Evolutionary conservation across 2,888 invertebrate species (phyloP).

Genomic region (Molorchus minor): DNA sequence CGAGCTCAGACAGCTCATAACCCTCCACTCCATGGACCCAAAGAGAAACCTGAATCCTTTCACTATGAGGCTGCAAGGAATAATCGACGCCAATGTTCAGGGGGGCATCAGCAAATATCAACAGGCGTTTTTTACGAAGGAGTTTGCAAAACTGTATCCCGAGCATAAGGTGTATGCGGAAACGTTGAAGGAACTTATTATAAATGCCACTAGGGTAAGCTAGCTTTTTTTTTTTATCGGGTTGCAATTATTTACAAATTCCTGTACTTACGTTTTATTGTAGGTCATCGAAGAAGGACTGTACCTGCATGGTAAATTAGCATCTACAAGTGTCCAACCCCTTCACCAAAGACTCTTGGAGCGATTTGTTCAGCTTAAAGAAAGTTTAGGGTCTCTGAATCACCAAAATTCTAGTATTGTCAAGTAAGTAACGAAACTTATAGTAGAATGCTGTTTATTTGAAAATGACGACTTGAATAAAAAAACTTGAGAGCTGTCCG

Average conservation of each 20-base stretch:
- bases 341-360: conserved; percentile 89
- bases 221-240: conserved; percentile 13
- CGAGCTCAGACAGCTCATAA: conserved; percentile 82
- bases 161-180: conserved; percentile 68
- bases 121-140: conserved; percentile 89
- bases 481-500: too few relatives aligned
- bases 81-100: conserved; percentile 96
- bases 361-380: conserved; percentile 84
- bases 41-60: conserved; percentile 89
- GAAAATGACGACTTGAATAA: too few relatives aligned
- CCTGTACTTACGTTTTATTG: conserved; percentile 27
- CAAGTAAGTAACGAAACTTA: conserved; percentile 67
- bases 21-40: conserved; percentile 82
- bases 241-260: neutral
- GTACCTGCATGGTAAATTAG: conserved; percentile 83
- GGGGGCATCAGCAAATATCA: conserved; percentile 95
- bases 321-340: conserved; percentile 89
- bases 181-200: conserved; percentile 72
- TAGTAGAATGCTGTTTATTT: too few relatives aligned
- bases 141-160: conserved; percentile 73
- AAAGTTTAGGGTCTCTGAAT: conserved; percentile 76
- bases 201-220: conserved; percentile 76
- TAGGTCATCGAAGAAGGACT: conserved; percentile 81
- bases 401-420: conserved; percentile 82
- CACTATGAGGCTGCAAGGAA: conserved; percentile 88